Evolutionary conservation across 2,888 invertebrate species (phyloP), one percentile per base, ranked within the genome.

Genomic region (Phanerotoma sp.): DNA sequence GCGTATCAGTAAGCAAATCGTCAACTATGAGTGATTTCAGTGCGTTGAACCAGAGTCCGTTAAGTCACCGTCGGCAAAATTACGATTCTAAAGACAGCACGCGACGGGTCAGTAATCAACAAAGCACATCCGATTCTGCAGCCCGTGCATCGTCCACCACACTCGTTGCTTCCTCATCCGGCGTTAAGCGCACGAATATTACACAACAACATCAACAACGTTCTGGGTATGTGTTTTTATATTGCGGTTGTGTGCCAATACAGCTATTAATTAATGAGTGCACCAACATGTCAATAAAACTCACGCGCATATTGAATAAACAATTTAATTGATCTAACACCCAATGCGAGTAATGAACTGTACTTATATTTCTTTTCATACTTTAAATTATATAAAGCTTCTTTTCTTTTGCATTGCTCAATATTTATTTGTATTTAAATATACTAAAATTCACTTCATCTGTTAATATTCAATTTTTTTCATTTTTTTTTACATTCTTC

Each of bases 51-150:
- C 63, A 62, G 45, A 41, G 33, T 52, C 37, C 53, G 28, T 42
- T 52, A 40, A 67, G 54, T 59, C 51, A 54, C 54, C 60, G 57
- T 53, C 67, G 60, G 51, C 67, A 58, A 20, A 35, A 63, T 42
- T 20, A 49, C 21, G 67, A 66, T 37, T 58, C 61, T 35, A 68
- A 65, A 61, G 38, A 58, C 25, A 35, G 45, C 47, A 45, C 52
- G 18, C 57, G 56, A 28, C 62, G 60, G 50, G 41, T 46, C 51
- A 62, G 56, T 57, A 46, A 48, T 48, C 64, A 64, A 37, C 58
- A 59, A 51, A 58, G 58, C 57, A 62, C 60, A 62, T 62, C 57
- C 62, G 35, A 33, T 40, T 40, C 40, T n/a, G 28, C 40, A 40
- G 16, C 53, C 38, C 62, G 54, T 56, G 45, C 60, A 49, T 62